A percentile compares a stretch with the other conserved stretches of the same genome.
Conservation (phyloP, 2,113 vertebrate genomes). For the Ophthalmolycus amberensis region DNA sequence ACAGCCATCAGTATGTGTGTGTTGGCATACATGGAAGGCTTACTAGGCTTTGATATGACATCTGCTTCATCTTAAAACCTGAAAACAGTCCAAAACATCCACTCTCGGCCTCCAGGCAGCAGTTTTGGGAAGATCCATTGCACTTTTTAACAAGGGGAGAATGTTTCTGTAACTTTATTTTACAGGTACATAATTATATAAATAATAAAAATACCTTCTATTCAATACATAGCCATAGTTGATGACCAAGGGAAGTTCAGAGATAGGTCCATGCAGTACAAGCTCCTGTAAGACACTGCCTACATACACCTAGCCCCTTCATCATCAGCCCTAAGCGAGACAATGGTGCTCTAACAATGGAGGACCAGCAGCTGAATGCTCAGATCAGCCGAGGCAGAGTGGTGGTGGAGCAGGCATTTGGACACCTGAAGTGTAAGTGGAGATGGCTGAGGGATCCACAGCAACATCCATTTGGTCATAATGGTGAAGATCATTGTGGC, state of each 20-base stretch:
- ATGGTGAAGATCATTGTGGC: not conserved
- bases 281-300: not conserved
- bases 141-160: not conserved
- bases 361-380: not conserved
- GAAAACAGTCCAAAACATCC: not conserved
- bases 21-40: not conserved
- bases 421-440: not conserved
- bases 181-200: not conserved
- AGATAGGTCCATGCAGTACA: not conserved
- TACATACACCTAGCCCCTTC: too few species aligned
- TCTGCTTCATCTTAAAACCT: conserved; percentile 11
- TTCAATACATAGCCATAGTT: too few species aligned
- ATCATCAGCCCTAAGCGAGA: too few species aligned
- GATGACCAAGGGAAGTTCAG: too few species aligned
- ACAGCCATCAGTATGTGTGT: not conserved
- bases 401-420: not conserved
- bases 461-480: not conserved
- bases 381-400: not conserved
- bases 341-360: too few species aligned
- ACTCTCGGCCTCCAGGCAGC: too few species aligned
- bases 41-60: not conserved
- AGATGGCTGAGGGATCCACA: not conserved
- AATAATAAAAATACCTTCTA: too few species aligned
- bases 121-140: not conserved
- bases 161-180: not conserved